phyloP scores from a whole-genome alignment of 2,113 vertebrate species.

The Pachypanchax playfairii region DNA sequence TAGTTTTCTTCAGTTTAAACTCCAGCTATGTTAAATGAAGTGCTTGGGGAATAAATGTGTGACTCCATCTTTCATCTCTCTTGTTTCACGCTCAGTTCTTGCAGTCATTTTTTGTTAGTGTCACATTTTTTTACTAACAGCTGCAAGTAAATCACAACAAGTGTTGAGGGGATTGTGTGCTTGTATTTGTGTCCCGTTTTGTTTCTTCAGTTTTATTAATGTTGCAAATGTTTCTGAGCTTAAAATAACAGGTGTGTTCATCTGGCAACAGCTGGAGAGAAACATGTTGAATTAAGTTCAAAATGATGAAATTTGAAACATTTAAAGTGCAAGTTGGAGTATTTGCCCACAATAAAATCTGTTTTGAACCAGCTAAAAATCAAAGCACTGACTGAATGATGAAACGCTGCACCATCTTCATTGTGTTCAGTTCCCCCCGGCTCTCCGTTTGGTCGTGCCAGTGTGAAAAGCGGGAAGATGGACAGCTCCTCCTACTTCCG shows the following conservation, averaged over 20 bases:
- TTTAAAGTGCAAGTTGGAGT: no score
- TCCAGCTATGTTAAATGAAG: slow-evolving; percentile 11
- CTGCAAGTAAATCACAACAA: slow-evolving; percentile 18
- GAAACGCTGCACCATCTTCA: no score
- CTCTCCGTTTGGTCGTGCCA: slow-evolving; percentile 92
- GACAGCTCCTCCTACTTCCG: slow-evolving; percentile 94
- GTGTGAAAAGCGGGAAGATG: slow-evolving; percentile 90
- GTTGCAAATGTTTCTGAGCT: neutral
- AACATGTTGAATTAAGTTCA: no score
- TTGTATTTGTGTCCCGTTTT: neutral
- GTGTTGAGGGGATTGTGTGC: neutral
- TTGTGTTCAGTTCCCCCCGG: slow-evolving; percentile 76
- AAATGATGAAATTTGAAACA: no score
- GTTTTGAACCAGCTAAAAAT: no score
- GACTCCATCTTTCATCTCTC: slow-evolving; percentile 19
- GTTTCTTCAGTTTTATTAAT: slow-evolving; percentile 8
- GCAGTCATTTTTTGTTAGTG: slow-evolving; percentile 11
- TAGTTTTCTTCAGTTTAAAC: slow-evolving; percentile 21
- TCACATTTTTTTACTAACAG: slow-evolving; percentile 33
- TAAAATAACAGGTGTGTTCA: no score
- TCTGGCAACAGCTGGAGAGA: no score
- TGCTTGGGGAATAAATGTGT: slow-evolving; percentile 17
- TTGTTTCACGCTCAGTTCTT: slow-evolving; percentile 18
- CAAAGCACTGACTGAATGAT: no score
- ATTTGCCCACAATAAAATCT: no score